A percentile compares a stretch with the other conserved stretches of the same genome.
phyloP scores from a whole-genome alignment of 2,797 vertebrate species.

The Myripristis murdjan region DNA sequence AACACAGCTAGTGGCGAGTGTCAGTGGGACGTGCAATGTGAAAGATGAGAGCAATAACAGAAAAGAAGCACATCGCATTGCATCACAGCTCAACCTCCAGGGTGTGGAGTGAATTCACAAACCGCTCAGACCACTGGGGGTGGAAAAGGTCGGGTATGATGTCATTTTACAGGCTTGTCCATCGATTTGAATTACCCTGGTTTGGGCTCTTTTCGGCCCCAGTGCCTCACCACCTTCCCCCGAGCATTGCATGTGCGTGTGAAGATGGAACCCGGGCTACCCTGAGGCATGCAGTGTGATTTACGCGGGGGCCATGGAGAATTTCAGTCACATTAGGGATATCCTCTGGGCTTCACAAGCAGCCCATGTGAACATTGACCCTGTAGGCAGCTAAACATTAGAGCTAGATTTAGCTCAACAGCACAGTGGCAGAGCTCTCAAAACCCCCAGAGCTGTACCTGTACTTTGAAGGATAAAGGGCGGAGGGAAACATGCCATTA shows the following conservation, averaged over 20 bases:
- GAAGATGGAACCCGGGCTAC: conserved; percentile 42
- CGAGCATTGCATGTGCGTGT: conserved; percentile 37
- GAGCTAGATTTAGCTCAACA: not conserved
- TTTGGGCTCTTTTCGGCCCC: conserved; percentile 31
- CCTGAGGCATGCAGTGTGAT: conserved; percentile 44
- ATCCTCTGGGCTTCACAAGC: conserved; percentile 60
- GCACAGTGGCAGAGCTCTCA: conserved; percentile 17
- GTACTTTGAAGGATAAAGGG: conserved; percentile 32
- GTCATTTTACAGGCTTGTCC: conserved; percentile 49
- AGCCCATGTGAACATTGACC: conserved; percentile 42
- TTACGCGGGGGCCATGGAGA: conserved; percentile 55
- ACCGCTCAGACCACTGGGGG: conserved; percentile 9
- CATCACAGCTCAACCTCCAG: conserved; percentile 20
- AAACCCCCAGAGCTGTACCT: conserved; percentile 4
- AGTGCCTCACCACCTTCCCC: not conserved
- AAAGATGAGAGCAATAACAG: conserved; percentile 79
- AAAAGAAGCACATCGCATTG: conserved; percentile 56
- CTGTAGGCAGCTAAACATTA: conserved; percentile 42
- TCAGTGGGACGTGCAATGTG: conserved; percentile 62
- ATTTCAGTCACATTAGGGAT: conserved; percentile 56
- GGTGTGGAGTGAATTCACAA: conserved; percentile 33
- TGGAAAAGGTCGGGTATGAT: conserved; percentile 37
- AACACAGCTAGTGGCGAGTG: conserved; percentile 77
- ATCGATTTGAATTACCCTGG: conserved; percentile 14
- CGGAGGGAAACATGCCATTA: conserved; percentile 17